A percentile compares a stretch with the other conserved stretches of the same genome.
Conservation (phyloP, 1,140 invertebrate species). For the Saccostrea echinata region DNA sequence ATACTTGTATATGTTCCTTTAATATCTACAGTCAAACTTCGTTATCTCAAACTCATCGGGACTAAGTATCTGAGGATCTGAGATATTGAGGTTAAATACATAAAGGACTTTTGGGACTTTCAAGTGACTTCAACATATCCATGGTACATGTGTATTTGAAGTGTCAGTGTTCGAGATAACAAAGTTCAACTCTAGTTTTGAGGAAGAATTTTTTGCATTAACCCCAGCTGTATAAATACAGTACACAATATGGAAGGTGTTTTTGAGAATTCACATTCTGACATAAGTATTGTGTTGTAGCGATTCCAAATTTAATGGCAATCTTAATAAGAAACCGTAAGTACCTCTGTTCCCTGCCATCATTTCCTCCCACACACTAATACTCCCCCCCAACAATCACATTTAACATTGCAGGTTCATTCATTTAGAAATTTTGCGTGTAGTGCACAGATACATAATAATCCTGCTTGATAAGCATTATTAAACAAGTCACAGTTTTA, state of each 20-base stretch:
- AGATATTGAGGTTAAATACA: too few relatives aligned
- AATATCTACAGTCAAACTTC: too few relatives aligned
- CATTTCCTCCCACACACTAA: neutral
- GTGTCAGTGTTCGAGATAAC: too few relatives aligned
- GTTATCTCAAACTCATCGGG: too few relatives aligned
- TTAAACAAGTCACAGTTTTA: too few relatives aligned
- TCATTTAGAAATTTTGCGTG: neutral
- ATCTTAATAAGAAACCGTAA: constrained; percentile 43
- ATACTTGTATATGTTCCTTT: neutral
- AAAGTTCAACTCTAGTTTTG: too few relatives aligned
- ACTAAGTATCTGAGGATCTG: too few relatives aligned
- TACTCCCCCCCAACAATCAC: neutral
- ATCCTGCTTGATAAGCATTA: neutral
- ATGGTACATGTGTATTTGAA: too few relatives aligned
- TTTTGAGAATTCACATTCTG: neutral
- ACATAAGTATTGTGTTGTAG: constrained; percentile 21
- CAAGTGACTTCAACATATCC: too few relatives aligned
- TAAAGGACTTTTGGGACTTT: too few relatives aligned
- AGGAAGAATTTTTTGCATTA: neutral
- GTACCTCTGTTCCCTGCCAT: neutral
- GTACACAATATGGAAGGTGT: neutral
- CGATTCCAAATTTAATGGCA: constrained; percentile 30
- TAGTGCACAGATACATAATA: neutral
- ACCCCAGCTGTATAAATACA: neutral
- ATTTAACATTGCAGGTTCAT: neutral